Conservation (phyloP, 2,113 vertebrate species). For the Donacobius atricapilla region DNA sequence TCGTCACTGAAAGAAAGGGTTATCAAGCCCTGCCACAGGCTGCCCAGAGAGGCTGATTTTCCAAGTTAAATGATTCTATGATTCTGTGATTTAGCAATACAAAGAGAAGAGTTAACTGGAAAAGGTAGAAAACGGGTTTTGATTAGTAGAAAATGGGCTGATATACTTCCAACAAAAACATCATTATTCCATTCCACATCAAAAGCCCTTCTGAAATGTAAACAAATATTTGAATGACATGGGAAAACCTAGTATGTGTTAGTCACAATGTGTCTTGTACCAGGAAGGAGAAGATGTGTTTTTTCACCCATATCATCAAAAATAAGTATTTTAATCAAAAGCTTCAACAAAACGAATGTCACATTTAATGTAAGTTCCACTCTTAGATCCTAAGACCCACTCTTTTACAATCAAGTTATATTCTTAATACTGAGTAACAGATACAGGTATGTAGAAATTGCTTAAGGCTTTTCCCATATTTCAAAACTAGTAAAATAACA, state of each 20-base stretch:
- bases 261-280: not conserved
- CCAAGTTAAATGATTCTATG: not conserved
- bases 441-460: not conserved
- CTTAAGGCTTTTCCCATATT: not conserved
- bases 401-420: not conserved
- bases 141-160: not conserved
- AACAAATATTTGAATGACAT: not conserved
- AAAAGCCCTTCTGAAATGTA: not conserved
- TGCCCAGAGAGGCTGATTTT: not conserved
- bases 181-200: not conserved
- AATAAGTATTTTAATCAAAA: not conserved
- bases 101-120: constrained; percentile 17
- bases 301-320: not conserved
- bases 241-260: not conserved
- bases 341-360: not conserved
- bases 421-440: not conserved
- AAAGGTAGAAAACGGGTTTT: not conserved
- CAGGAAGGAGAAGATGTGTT: not conserved
- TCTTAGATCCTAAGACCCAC: not conserved
- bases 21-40: not conserved
- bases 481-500: not conserved
- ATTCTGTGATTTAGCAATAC: not conserved
- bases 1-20: accelerated
- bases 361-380: not conserved
- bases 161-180: not conserved